Conservation (phyloP, 2,888 invertebrate species). For the Venusia cambrica region DNA sequence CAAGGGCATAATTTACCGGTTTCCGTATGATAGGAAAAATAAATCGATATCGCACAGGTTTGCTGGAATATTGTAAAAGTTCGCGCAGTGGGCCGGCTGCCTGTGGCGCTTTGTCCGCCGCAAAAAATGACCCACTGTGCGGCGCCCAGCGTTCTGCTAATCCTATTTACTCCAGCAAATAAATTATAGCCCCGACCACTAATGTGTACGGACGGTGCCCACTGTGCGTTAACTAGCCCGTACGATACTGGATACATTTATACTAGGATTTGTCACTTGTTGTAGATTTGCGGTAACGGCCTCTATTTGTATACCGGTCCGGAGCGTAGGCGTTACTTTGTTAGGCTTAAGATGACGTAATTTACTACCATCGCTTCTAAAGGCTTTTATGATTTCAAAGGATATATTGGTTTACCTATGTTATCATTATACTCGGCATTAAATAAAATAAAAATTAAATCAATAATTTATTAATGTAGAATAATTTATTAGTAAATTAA, state of each 20-base stretch:
- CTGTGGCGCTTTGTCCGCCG: conserved; percentile 44
- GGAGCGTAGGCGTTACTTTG: conserved; percentile 16
- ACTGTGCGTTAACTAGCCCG: conserved; percentile 47
- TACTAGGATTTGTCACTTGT: conserved; percentile 50
- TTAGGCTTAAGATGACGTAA: conserved; percentile 20
- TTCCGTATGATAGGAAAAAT: conserved; percentile 29
- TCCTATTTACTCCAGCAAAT: conserved; percentile 72
- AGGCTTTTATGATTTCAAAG: no score
- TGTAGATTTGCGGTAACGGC: conserved; percentile 38
- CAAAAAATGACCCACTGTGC: conserved; percentile 64
- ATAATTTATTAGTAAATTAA: no score
- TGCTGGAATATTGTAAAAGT: conserved; percentile 28
- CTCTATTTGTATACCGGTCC: conserved; percentile 27
- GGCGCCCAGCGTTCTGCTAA: conserved; percentile 66
- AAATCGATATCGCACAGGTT: conserved; percentile 30
- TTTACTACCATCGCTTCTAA: no score
- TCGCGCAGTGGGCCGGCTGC: conserved; percentile 25
- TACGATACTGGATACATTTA: conserved; percentile 36
- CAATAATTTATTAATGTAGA: no score
- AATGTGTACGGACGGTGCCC: conserved; percentile 51
- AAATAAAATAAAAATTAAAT: no score
- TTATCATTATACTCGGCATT: no score
- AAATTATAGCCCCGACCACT: conserved; percentile 64
- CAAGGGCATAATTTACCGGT: conserved; percentile 27
- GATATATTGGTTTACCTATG: no score